phyloP scores from a whole-genome alignment of 2,888 invertebrate species.

The Piscicola geometra region DNA sequence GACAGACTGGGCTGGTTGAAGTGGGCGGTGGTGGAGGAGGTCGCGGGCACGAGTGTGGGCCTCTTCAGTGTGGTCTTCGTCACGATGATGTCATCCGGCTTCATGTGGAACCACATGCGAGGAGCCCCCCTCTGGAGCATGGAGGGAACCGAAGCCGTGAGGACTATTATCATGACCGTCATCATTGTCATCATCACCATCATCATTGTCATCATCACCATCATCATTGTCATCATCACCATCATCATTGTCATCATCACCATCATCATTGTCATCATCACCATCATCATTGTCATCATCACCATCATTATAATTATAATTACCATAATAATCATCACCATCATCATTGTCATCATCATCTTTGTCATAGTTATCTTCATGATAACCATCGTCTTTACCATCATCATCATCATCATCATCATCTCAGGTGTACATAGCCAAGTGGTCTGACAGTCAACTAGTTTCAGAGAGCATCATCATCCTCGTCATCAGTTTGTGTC shows the following conservation, averaged over 20 bases:
- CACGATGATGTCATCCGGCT: slow-evolving; percentile 18
- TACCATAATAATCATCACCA: slow-evolving; percentile 22
- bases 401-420: slow-evolving; percentile 29
- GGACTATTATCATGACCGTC: slow-evolving; percentile 15
- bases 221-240: slow-evolving; percentile 14
- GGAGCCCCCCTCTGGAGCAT: slow-evolving; percentile 16
- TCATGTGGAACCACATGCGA: slow-evolving; percentile 33
- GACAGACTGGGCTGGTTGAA: neutral
- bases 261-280: slow-evolving; percentile 33
- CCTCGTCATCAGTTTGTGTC: slow-evolving; percentile 10
- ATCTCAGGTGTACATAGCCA: neutral
- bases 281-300: slow-evolving; percentile 8
- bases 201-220: slow-evolving; percentile 33
- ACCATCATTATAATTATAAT: neutral
- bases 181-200: slow-evolving; percentile 33
- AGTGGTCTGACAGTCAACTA: slow-evolving; percentile 8
- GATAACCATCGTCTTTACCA: slow-evolving; percentile 30
- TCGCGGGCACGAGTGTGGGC: neutral
- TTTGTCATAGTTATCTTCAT: no score
- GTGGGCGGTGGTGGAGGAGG: neutral
- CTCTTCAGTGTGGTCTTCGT: slow-evolving; percentile 1
- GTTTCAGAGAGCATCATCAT: slow-evolving; percentile 15
- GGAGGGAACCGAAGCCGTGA: neutral
- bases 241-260: slow-evolving; percentile 32
- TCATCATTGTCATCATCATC: slow-evolving; percentile 33